A percentile compares a stretch with the other conserved stretches of the same genome.
These are phyloP conservation scores for Lophochroa leadbeateri DNA, from an alignment of 2,113 vertebrate species.

Conservation along the genomic window DNA sequence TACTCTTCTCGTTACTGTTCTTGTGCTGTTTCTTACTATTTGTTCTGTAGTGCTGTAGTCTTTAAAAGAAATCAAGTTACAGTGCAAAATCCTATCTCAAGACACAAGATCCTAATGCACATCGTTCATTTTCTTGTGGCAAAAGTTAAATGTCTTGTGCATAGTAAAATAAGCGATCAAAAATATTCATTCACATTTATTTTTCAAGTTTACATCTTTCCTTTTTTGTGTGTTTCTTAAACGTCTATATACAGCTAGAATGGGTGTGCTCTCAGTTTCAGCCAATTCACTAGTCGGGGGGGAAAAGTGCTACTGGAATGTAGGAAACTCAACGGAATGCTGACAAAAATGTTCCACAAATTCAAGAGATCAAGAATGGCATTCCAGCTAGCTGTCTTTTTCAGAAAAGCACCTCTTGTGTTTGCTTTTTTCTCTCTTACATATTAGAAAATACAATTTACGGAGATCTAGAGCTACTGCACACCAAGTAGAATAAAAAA, in stretches of 20 bases:
- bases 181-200: constrained; percentile 77
- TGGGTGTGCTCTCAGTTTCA: constrained; percentile 67
- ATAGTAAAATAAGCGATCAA: constrained; percentile 76
- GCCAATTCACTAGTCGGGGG: constrained; percentile 22
- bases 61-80: constrained; percentile 38
- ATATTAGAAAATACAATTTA: constrained; percentile 63
- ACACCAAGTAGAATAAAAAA: constrained; percentile 76
- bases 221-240: not conserved
- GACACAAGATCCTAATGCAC: constrained; percentile 56
- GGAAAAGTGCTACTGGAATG: constrained; percentile 69
- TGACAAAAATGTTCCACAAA: constrained; percentile 61
- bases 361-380: constrained; percentile 41
- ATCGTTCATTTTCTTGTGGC: constrained; percentile 17
- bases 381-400: constrained; percentile 69
- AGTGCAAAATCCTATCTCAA: constrained; percentile 74
- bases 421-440: constrained; percentile 42
- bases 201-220: constrained; percentile 75
- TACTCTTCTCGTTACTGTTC: not conserved
- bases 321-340: constrained; percentile 73
- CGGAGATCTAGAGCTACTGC: constrained; percentile 63
- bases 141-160: constrained; percentile 72
- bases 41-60: constrained; percentile 64
- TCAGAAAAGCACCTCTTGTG: constrained; percentile 71
- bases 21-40: not conserved
- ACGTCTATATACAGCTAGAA: constrained; percentile 72